A percentile compares a stretch with the other conserved stretches of the same genome.
phyloP scores from a whole-genome alignment of 2,797 vertebrate genomes.

The Phylloscopus collybita region DNA sequence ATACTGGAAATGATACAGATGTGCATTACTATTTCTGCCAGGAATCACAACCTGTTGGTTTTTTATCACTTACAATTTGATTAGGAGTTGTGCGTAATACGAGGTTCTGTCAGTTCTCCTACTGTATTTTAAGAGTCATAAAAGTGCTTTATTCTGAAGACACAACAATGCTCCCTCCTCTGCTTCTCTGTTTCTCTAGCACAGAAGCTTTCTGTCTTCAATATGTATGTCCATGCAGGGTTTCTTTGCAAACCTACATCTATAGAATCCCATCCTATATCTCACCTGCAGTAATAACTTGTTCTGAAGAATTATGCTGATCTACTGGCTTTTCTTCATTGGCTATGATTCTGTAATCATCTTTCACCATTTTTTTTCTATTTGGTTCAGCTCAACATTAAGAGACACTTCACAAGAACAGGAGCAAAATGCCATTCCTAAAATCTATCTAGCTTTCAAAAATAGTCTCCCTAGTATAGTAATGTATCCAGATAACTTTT shows the following conservation, averaged over 20 bases:
- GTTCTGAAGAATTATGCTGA: neutral
- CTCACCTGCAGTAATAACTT: neutral
- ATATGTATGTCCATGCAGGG: accelerated
- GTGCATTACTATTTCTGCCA: neutral
- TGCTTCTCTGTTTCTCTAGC: neutral
- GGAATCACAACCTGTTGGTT: neutral
- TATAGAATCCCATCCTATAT: neutral
- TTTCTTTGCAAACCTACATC: neutral
- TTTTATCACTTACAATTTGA: neutral
- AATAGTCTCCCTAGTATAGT: neutral
- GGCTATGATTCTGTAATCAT: neutral
- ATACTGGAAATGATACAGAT: neutral
- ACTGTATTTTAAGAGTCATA: neutral
- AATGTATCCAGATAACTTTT: neutral
- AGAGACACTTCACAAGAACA: neutral
- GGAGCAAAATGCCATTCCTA: neutral
- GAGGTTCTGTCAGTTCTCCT: neutral
- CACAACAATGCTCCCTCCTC: neutral
- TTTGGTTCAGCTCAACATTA: neutral
- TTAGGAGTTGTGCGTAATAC: neutral
- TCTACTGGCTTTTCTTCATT: neutral
- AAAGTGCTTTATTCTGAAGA: neutral
- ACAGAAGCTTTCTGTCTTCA: neutral
- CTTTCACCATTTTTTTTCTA: neutral
- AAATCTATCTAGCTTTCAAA: neutral